A percentile compares a stretch with the other conserved stretches of the same genome.
phyloP scores from a whole-genome alignment of 1,140 invertebrate genomes.

The Babylonia areolata region DNA sequence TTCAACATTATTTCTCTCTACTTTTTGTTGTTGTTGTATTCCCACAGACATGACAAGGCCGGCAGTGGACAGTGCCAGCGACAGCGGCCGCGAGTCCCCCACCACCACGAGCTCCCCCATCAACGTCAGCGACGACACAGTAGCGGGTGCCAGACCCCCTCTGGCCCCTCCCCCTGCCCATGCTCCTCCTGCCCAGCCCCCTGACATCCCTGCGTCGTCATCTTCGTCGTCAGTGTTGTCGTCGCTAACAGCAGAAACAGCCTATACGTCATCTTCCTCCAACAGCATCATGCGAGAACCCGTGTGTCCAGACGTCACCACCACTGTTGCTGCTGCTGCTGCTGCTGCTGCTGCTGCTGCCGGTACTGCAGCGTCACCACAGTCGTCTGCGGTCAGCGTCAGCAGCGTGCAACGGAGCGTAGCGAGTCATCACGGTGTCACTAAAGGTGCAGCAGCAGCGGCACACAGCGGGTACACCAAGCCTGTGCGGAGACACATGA shows the following conservation, averaged over 20 bases:
- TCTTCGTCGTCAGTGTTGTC: constrained; percentile 1
- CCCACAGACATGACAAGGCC: constrained; percentile 35
- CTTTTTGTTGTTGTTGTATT: neutral
- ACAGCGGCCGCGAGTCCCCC: constrained; percentile 45
- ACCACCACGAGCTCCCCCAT: constrained; percentile 38
- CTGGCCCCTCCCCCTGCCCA: neutral
- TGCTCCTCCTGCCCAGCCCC: neutral
- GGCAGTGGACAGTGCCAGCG: constrained; percentile 53
- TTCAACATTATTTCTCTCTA: neutral
- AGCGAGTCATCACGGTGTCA: neutral
- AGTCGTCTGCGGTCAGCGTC: neutral
- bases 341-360: no score
- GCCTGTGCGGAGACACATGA: neutral
- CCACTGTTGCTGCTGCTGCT: neutral
- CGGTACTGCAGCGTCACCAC: no score
- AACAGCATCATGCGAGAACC: constrained; percentile 20
- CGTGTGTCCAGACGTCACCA: constrained; percentile 11
- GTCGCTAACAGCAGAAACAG: constrained; percentile 14
- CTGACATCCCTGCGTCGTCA: constrained; percentile 21
- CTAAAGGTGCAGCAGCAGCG: neutral
- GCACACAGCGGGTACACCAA: neutral
- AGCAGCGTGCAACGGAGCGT: neutral
- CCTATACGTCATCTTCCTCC: neutral
- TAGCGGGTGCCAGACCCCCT: no score
- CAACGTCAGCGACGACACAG: constrained; percentile 24